phyloP scores from a whole-genome alignment of 1,140 invertebrate species.

The Medauroidea extradentata region DNA sequence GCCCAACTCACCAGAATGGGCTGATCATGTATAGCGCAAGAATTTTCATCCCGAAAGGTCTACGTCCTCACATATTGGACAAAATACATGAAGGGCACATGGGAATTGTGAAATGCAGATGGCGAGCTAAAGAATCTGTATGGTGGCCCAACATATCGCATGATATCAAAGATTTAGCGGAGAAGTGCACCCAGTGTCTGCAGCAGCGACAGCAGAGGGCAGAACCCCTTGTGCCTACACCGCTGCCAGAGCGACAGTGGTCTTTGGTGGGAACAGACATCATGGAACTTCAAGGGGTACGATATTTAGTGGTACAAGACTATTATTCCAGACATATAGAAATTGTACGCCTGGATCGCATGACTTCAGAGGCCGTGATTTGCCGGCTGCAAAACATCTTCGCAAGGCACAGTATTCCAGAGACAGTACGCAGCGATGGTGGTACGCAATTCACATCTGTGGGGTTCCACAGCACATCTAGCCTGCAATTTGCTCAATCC shows the following conservation, averaged over 20 bases:
- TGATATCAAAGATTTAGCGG: not conserved
- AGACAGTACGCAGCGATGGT: not conserved
- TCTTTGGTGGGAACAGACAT: not conserved
- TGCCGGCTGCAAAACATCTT: not conserved
- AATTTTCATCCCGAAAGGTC: not conserved
- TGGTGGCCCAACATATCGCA: not conserved
- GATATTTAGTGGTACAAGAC: not conserved
- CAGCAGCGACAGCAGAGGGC: not conserved
- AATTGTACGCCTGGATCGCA: not conserved
- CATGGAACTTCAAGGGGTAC: not conserved
- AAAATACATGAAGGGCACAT: constrained; percentile 2
- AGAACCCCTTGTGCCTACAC: not conserved
- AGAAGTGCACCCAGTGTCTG: not conserved
- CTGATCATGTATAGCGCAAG: not conserved
- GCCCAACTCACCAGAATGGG: not conserved
- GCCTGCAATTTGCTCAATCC: not conserved
- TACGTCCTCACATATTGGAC: not conserved
- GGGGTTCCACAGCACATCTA: not conserved
- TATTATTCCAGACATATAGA: constrained; percentile 1
- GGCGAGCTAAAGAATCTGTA: not conserved
- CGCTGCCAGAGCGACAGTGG: not conserved
- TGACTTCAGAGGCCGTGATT: not conserved
- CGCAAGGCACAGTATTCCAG: not conserved
- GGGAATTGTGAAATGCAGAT: not conserved
- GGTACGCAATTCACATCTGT: constrained; percentile 1